Evolutionary conservation across 2,888 invertebrate species (phyloP), one percentile per base, ranked within the genome.

Genomic region (Tachystola acroxantha): DNA sequence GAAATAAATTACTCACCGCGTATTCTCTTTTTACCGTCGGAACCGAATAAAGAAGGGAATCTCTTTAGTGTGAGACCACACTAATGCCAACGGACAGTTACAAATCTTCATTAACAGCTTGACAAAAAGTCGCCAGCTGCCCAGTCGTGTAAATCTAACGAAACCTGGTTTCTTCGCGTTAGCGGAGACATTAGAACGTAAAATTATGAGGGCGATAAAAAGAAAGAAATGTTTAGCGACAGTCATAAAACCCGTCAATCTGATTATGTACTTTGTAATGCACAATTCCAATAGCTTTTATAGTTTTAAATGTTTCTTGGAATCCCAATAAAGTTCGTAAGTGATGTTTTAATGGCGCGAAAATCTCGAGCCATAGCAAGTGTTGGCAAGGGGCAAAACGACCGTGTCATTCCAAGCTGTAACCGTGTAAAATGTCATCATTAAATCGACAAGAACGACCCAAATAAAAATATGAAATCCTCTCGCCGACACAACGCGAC

Each of bases 71-170:
- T 61, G 54, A 55, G 68, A 67, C 73, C 74, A 70, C 73, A 66
- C 66, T 67, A 71, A 68, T 64, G 54, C 50, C 52, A 59, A 55
- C 64, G 50, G 72, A 64, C 71, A 64, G 70, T 62, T 67, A 79
- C 77, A 78, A 78, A 79, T 78, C 74, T 78, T 80, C 74, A 76
- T 80, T 78, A 76, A 72, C 69, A 71, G 59, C 61, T 66, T 73
- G 75, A 79, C 75, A 75, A 75, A 76, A 75, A 67, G 71, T 63
- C 60, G 57, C 46, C 74, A 75, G 74, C 74, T 77, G 74, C 44
- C 53, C 46, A 53, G 48, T 61, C 39, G 54, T 64, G 67, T 70
- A 71, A 70, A 73, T 72, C 61, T 64, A 60, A 66, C 47, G 54
- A 54, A 64, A 69, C 50, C 58, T 50, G 58, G 51, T 60, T 61